These are phyloP conservation scores for Stegastes partitus DNA, from an alignment of 2,113 vertebrate species.

Conservation along the genomic window DNA sequence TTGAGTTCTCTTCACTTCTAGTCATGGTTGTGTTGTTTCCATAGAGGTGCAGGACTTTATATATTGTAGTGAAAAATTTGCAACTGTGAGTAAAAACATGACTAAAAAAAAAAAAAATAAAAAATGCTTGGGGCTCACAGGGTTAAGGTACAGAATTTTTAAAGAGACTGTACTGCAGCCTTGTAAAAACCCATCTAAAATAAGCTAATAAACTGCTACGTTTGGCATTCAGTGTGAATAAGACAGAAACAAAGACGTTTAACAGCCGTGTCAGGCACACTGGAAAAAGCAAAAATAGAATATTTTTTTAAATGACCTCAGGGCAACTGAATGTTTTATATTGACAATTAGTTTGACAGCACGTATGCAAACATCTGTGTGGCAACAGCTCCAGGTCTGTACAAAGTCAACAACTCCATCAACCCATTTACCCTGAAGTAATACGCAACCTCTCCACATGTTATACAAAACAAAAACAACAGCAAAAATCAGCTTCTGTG, in stretches of 20 bases:
- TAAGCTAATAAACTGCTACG: not conserved
- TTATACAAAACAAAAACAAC: not conserved
- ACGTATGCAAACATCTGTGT: slow-evolving; percentile 8
- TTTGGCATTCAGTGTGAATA: not conserved
- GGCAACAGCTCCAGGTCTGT: not conserved
- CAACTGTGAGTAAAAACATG: too few species aligned
- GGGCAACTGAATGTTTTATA: not conserved
- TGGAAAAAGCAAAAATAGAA: too few species aligned
- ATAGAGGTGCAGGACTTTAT: too few species aligned
- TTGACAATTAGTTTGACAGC: slow-evolving; percentile 6
- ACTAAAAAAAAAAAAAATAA: too few species aligned
- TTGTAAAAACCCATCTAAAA: not conserved
- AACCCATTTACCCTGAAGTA: not conserved
- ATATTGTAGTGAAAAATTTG: too few species aligned
- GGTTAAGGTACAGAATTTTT: too few species aligned
- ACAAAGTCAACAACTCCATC: not conserved
- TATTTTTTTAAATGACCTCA: too few species aligned
- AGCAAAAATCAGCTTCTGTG: not conserved
- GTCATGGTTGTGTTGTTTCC: too few species aligned
- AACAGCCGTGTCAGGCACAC: not conserved
- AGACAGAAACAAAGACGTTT: not conserved
- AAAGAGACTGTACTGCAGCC: too few species aligned
- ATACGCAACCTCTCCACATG: not conserved
- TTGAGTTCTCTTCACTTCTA: too few species aligned
- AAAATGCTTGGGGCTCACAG: too few species aligned